Conservation (phyloP, 1,140 invertebrate species). For the Trissolcus basalis region DNA sequence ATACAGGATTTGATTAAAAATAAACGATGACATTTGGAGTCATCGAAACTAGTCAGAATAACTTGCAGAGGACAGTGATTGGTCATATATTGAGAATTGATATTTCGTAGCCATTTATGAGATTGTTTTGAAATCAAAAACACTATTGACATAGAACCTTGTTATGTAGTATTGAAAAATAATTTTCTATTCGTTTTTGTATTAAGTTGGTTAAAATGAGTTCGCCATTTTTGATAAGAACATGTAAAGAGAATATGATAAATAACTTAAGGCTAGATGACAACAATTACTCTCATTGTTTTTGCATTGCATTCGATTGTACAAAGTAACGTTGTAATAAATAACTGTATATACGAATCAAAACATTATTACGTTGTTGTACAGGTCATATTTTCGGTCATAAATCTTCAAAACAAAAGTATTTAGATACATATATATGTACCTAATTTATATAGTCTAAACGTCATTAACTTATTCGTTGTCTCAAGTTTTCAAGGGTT, state of each 20-base stretch:
- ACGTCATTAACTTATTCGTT: too few species aligned
- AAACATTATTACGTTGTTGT: constrained; percentile 43
- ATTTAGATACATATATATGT: too few species aligned
- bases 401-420: too few species aligned
- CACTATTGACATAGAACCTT: too few species aligned
- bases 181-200: too few species aligned
- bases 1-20: constrained; percentile 65
- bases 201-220: too few species aligned
- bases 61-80: constrained; percentile 8
- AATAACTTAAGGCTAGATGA: background rate
- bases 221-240: too few species aligned
- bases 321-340: constrained; percentile 16
- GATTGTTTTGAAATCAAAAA: constrained; percentile 7
- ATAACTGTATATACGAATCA: constrained; percentile 39
- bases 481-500: too few species aligned
- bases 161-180: too few species aligned
- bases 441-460: too few species aligned
- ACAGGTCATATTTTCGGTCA: constrained; percentile 48
- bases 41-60: constrained; percentile 62
- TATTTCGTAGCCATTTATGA: constrained; percentile 34
- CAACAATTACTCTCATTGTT: background rate
- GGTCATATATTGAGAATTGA: background rate
- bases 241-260: background rate
- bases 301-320: constrained; percentile 26
- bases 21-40: constrained; percentile 36